Percentiles rank a stretch among this genome's conserved stretches.
These are phyloP conservation scores for Enhydra lutris DNA, from an alignment of 2,113 vertebrate genomes.

Conservation along the genomic window DNA sequence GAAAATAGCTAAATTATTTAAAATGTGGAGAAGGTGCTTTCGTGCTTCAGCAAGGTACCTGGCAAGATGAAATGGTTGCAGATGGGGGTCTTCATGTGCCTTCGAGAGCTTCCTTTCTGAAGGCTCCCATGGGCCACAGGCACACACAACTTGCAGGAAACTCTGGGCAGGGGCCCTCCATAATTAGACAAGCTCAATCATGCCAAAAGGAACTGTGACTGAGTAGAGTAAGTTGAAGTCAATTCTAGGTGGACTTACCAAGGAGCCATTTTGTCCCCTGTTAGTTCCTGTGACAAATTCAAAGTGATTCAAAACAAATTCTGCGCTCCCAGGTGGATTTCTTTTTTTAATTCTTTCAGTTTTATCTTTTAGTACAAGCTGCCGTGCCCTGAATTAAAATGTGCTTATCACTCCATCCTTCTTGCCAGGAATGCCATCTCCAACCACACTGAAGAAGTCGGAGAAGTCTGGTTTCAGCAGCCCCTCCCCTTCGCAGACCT, in stretches of 20 bases:
- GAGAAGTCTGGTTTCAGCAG: slow-evolving; percentile 99
- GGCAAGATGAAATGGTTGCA: neutral
- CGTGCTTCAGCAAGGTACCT: neutral
- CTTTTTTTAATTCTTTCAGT: neutral
- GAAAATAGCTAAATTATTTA: slow-evolving; percentile 36
- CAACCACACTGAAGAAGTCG: slow-evolving; percentile 97
- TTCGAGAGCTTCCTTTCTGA: neutral
- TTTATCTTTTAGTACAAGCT: neutral
- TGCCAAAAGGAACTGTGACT: neutral
- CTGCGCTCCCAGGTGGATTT: neutral
- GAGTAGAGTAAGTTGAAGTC: neutral
- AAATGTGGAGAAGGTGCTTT: slow-evolving; percentile 14
- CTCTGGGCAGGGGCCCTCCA: neutral
- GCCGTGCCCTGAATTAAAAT: slow-evolving; percentile 88
- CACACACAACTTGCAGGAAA: neutral
- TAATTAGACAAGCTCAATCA: neutral
- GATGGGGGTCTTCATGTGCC: neutral
- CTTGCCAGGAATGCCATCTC: slow-evolving; percentile 96
- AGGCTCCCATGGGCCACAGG: neutral
- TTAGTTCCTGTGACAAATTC: slow-evolving; percentile 3
- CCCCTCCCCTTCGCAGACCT: slow-evolving; percentile 91
- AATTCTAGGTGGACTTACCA: neutral
- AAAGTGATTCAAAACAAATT: neutral
- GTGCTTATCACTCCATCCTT: slow-evolving; percentile 88
- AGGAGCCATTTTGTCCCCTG: neutral